Evolutionary conservation across 1,140 invertebrate species (phyloP).

Genomic region (Drosophila santomea): DNA sequence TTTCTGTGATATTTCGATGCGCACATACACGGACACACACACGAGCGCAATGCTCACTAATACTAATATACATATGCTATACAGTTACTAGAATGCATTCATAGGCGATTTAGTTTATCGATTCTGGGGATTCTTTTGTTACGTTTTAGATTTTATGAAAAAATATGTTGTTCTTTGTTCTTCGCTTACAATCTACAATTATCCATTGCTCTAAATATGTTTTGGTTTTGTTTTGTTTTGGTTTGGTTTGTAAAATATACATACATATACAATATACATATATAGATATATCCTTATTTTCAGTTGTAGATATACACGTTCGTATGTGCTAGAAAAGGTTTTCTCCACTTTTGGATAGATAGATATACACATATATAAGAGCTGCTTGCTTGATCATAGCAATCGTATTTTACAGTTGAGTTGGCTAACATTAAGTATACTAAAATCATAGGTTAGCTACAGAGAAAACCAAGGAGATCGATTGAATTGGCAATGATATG

Average conservation of each 20-base stretch:
- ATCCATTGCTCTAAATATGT: conserved; percentile 66
- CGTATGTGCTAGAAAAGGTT: conserved; percentile 63
- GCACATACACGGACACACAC: conserved; percentile 57
- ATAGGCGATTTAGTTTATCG: conserved; percentile 50
- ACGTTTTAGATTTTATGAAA: conserved; percentile 63
- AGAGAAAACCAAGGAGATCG: conserved; percentile 66
- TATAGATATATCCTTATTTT: conserved; percentile 71
- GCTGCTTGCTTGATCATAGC: conserved; percentile 36
- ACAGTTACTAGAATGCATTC: conserved; percentile 53
- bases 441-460: conserved; percentile 41
- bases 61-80: conserved; percentile 59
- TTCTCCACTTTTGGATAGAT: conserved; percentile 39
- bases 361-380: conserved; percentile 34
- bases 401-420: conserved; percentile 44
- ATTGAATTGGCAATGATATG: conserved; percentile 73
- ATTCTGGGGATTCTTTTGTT: conserved; percentile 31
- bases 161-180: conserved; percentile 73
- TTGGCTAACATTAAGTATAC: conserved; percentile 1
- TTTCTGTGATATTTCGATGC: conserved; percentile 71
- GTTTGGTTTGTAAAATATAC: conserved; percentile 76
- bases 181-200: conserved; percentile 62
- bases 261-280: conserved; percentile 78
- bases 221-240: conserved; percentile 22
- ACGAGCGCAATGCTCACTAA: conserved; percentile 37
- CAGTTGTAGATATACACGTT: conserved; percentile 66